phyloP scores from a whole-genome alignment of 2,797 vertebrate species.

The Manis pentadactyla region DNA sequence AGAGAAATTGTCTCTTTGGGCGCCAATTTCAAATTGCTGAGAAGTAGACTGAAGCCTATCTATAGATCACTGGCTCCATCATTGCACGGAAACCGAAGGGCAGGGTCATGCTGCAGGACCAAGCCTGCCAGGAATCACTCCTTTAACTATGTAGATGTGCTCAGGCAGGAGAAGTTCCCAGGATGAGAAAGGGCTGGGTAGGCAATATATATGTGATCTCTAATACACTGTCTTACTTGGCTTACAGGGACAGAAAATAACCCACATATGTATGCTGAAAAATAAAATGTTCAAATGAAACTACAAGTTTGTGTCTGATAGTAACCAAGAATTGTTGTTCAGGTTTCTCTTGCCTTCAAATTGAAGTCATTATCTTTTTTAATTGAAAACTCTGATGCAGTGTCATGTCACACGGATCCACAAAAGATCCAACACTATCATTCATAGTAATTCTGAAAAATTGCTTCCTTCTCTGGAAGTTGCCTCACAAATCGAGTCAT shows the following conservation, averaged over 20 bases:
- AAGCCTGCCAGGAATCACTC: not conserved
- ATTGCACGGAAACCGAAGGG: not conserved
- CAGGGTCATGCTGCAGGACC: not conserved
- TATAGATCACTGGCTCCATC: not conserved
- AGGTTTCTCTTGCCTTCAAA: not conserved
- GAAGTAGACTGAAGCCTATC: not conserved
- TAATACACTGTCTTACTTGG: not conserved
- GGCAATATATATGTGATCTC: not conserved
- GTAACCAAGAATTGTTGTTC: not conserved
- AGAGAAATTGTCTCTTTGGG: not conserved
- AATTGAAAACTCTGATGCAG: not conserved
- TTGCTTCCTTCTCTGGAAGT: not conserved
- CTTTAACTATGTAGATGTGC: not conserved
- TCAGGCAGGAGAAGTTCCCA: too few relatives aligned
- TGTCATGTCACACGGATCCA: not conserved
- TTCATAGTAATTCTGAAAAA: not conserved
- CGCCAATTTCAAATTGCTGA: not conserved
- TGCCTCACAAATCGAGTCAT: not conserved
- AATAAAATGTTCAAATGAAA: constrained; percentile 7
- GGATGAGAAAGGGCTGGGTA: not conserved
- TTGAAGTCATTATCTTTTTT: not conserved
- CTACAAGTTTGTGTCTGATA: not conserved
- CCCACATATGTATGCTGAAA: not conserved
- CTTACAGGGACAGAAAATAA: not conserved
- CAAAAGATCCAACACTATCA: not conserved